These are phyloP conservation scores for Streptopelia turtur DNA, from an alignment of 2,797 vertebrate genomes.

Conservation along the genomic window DNA sequence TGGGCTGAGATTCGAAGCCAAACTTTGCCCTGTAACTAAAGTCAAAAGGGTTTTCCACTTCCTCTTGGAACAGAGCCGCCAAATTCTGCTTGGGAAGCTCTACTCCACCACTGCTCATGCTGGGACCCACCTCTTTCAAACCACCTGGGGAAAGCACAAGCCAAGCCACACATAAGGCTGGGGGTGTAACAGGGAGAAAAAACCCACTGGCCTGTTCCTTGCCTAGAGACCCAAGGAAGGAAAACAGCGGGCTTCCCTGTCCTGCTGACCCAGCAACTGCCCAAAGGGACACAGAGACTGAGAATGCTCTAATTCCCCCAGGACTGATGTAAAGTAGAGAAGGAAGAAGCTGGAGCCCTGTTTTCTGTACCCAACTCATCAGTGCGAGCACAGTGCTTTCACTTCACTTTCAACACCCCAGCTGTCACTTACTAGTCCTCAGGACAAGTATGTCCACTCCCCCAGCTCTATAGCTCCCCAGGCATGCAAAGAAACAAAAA, in stretches of 20 bases:
- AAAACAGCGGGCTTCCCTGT: not conserved
- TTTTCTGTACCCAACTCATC: not conserved
- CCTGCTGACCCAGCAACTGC: not conserved
- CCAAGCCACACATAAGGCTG: not conserved
- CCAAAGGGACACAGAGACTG: not conserved
- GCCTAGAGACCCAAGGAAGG: not conserved
- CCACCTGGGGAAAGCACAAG: not conserved
- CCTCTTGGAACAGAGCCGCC: not conserved
- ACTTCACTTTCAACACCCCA: not conserved
- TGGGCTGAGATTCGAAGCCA: not conserved
- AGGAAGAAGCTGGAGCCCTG: not conserved
- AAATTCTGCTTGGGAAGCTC: not conserved
- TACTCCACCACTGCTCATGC: not conserved
- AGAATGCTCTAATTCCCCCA: not conserved
- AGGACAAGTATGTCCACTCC: not conserved
- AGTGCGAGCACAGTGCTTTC: not conserved
- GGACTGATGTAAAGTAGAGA: not conserved
- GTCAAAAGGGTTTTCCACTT: not conserved
- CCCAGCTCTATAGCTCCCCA: not conserved
- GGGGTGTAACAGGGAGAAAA: not conserved
- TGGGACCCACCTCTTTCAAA: not conserved
- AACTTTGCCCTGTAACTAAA: not conserved
- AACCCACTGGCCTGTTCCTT: not conserved
- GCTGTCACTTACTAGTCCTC: not conserved
- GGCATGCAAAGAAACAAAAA: constrained; percentile 3